A percentile compares a stretch with the other conserved stretches of the same genome.
Evolutionary conservation across 35 echinoderm and acorn worm species (phyloP).

Genomic region (Acanthaster planci): DNA sequence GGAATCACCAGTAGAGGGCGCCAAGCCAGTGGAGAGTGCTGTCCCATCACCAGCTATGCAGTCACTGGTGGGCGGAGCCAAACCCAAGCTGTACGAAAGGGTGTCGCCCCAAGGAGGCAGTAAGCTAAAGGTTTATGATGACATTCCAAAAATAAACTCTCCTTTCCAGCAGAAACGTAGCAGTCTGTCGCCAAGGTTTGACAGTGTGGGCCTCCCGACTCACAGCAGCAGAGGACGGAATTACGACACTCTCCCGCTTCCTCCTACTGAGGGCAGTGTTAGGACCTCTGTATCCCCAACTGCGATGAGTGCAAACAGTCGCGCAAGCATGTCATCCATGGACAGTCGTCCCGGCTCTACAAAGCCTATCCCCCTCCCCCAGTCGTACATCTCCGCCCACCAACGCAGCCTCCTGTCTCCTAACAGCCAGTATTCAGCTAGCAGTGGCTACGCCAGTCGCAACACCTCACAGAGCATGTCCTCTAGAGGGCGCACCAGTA

Average conservation of each 20-base stretch:
- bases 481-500: conserved; percentile 32
- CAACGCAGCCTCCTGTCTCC: conserved; percentile 56
- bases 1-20: background rate
- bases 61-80: background rate
- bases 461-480: conserved; percentile 68
- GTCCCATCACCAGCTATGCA: background rate
- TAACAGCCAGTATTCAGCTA: conserved; percentile 53
- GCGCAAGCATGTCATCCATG: conserved; percentile 56
- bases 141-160: background rate
- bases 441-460: conserved; percentile 69
- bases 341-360: conserved; percentile 44
- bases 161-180: background rate
- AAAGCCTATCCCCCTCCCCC: conserved; percentile 41
- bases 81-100: background rate
- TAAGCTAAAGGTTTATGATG: background rate
- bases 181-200: background rate
- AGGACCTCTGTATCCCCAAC: conserved; percentile 55
- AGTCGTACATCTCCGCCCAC: conserved; percentile 41
- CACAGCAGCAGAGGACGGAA: background rate
- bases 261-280: background rate
- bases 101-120: conserved; percentile 10
- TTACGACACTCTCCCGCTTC: background rate
- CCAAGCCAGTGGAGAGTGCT: background rate
- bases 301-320: conserved; percentile 53
- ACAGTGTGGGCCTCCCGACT: background rate